Conservation (phyloP, 2,888 invertebrate genomes). For the Tortricodes alternella region DNA sequence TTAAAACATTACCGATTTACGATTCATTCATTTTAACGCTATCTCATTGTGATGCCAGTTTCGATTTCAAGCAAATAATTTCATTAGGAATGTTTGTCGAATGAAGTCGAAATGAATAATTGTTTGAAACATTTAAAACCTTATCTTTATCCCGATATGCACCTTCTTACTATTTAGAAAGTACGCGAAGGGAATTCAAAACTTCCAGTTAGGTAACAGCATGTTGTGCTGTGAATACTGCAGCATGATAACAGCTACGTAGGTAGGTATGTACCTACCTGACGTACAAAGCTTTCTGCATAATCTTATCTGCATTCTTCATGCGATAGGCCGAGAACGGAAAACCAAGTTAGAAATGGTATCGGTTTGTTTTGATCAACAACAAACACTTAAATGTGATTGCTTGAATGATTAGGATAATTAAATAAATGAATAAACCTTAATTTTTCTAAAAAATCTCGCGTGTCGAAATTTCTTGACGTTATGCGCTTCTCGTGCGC, state of each 20-base stretch:
- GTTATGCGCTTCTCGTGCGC: no score
- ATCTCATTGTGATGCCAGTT: no score
- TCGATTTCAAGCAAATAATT: no score
- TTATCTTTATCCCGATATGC: slow-evolving; percentile 29
- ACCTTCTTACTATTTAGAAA: slow-evolving; percentile 44
- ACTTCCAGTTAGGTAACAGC: not conserved
- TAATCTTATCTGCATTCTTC: slow-evolving; percentile 35
- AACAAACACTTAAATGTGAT: not conserved
- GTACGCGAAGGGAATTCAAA: slow-evolving; percentile 33
- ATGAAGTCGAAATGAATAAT: no score
- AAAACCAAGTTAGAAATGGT: slow-evolving; percentile 15
- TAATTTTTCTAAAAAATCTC: no score
- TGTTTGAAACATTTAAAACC: slow-evolving; percentile 16
- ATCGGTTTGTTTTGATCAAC: not conserved
- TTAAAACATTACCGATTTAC: no score
- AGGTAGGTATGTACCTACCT: no score
- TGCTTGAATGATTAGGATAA: no score
- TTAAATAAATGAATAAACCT: no score
- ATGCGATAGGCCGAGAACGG: slow-evolving; percentile 30
- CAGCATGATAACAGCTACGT: slow-evolving; percentile 13
- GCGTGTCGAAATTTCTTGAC: no score
- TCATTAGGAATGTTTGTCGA: no score
- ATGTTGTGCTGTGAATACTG: slow-evolving; percentile 5
- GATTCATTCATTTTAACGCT: no score
- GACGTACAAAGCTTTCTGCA: slow-evolving; percentile 25